A percentile compares a stretch with the other conserved stretches of the same genome.
phyloP scores from a whole-genome alignment of 2,113 vertebrate genomes.

The Pelobates fuscus region DNA sequence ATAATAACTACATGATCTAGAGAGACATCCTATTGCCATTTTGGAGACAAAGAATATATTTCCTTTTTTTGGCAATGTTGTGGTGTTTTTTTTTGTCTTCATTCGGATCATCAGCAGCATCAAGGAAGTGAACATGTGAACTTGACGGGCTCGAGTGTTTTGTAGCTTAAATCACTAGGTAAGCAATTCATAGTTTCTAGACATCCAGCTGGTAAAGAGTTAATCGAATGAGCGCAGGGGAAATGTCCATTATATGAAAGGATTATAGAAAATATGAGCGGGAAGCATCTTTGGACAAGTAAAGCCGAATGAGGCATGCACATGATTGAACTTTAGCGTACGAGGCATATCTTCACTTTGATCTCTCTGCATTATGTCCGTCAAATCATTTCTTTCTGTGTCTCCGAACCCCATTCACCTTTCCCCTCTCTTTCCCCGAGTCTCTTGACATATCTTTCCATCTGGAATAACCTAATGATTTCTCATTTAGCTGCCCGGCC shows the following conservation, averaged over 20 bases:
- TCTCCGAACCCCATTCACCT: constrained; percentile 13
- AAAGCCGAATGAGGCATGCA: background rate
- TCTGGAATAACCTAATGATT: constrained; percentile 72
- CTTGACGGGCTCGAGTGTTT: no score
- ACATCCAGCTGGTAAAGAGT: no score
- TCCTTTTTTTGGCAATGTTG: no score
- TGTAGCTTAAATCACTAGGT: no score
- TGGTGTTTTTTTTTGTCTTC: no score
- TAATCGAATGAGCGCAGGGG: background rate
- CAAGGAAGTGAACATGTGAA: no score
- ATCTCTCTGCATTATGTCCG: constrained; percentile 51
- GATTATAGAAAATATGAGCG: background rate
- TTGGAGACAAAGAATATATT: no score
- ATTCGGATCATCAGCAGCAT: no score
- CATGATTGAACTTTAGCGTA: background rate
- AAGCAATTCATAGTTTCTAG: no score
- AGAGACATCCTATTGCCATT: no score
- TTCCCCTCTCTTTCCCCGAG: background rate
- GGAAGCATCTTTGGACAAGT: background rate
- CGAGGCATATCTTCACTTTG: background rate
- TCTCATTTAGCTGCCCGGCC: constrained; percentile 54
- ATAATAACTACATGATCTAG: no score
- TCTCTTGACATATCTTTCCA: background rate
- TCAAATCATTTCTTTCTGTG: background rate
- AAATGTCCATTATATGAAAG: background rate